Percentiles rank a stretch among this genome's conserved stretches.
Evolutionary conservation across 2,888 invertebrate genomes (phyloP).

Genomic region (Euplagia quadripunctaria): DNA sequence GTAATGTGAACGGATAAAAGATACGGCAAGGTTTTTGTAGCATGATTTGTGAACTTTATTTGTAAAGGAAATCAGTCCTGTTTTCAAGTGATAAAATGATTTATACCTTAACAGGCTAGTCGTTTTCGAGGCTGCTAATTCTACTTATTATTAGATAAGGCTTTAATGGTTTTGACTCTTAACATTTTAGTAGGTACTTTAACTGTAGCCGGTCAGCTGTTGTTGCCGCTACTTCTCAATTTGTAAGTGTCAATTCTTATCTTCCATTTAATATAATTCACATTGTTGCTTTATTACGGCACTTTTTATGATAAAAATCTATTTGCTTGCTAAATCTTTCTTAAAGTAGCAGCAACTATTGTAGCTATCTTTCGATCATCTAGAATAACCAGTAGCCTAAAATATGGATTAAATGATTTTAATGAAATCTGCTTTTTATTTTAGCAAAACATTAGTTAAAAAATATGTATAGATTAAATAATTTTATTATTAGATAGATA

Average conservation of each 20-base stretch:
- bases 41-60: conserved; percentile 59
- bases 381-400: no score
- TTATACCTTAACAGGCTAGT: conserved; percentile 32
- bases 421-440: no score
- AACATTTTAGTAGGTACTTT: conserved; percentile 13
- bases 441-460: no score
- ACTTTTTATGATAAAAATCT: background rate
- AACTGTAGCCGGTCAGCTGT: conserved; percentile 16
- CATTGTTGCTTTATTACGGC: background rate
- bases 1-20: conserved; percentile 55
- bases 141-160: conserved; percentile 22
- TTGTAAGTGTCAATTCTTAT: conserved; percentile 44
- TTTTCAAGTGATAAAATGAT: conserved; percentile 56
- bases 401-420: no score
- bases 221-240: conserved; percentile 40
- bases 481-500: no score
- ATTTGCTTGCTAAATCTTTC: background rate
- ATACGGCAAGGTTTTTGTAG: conserved; percentile 63
- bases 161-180: conserved; percentile 13
- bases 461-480: no score
- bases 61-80: conserved; percentile 52
- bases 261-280: conserved; percentile 19
- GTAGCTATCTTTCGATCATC: background rate
- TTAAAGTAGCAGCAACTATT: background rate
- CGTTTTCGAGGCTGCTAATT: conserved; percentile 37